A percentile compares a stretch with the other conserved stretches of the same genome.
These are phyloP conservation scores for Oreochromis mossambicus DNA, from an alignment of 2,797 vertebrate genomes.

Conservation along the genomic window DNA sequence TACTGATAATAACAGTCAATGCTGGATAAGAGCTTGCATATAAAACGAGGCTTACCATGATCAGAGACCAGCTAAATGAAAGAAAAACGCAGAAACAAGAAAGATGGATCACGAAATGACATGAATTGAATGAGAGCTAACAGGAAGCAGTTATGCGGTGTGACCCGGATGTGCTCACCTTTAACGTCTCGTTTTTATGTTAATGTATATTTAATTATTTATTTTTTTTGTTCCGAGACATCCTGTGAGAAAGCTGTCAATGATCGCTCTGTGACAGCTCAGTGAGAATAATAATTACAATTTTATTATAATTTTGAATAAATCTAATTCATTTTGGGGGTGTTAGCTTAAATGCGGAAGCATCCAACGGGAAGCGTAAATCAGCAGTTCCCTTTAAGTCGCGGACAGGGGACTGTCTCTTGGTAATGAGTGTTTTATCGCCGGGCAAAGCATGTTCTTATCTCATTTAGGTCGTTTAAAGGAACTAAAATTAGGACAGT, in stretches of 20 bases:
- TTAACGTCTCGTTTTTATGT: not conserved
- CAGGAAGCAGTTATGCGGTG: not conserved
- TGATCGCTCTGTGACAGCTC: not conserved
- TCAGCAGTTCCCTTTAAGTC: not conserved
- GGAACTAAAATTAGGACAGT: not conserved
- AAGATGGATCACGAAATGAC: not conserved
- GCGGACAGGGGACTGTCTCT: not conserved
- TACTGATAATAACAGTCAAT: not conserved
- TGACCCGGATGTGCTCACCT: conserved; percentile 41
- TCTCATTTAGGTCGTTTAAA: not conserved
- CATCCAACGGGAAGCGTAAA: not conserved
- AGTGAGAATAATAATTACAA: not conserved
- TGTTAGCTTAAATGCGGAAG: rapidly evolving
- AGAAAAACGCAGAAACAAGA: not conserved
- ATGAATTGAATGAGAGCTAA: not conserved
- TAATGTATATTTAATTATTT: not conserved
- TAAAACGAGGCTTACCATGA: conserved; percentile 21
- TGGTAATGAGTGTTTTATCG: not conserved
- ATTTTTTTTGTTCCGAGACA: not conserved
- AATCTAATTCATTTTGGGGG: not conserved
- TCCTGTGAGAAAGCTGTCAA: not conserved
- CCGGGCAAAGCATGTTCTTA: not conserved
- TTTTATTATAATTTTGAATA: not conserved
- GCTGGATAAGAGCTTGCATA: not conserved
- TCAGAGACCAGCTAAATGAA: not conserved